Conservation (phyloP, 2,888 invertebrate species). For the Pheosia gnoma region DNA sequence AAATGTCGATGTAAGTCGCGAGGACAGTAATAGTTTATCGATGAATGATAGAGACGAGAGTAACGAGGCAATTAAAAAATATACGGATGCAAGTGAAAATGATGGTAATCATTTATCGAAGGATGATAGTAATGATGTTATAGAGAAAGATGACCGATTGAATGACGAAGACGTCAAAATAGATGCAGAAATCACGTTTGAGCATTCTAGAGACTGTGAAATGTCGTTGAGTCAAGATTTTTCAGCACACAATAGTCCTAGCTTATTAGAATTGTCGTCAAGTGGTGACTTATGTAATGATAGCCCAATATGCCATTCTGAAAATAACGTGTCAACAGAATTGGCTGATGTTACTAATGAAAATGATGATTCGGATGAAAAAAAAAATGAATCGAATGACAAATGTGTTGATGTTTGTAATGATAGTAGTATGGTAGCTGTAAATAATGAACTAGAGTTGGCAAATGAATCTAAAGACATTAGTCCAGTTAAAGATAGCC, state of each 20-base stretch:
- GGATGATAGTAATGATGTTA: slow-evolving; percentile 5
- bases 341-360: not conserved
- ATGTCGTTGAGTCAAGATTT: not conserved
- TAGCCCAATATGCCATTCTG: not conserved
- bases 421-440: slow-evolving; percentile 10
- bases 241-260: not conserved
- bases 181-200: slow-evolving; percentile 3
- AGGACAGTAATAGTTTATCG: not conserved
- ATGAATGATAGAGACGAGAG: slow-evolving; percentile 4
- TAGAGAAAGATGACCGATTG: not conserved
- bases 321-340: not conserved
- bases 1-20: too few relatives aligned
- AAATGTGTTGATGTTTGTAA: slow-evolving; percentile 2
- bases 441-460: slow-evolving; percentile 9
- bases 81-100: slow-evolving; percentile 1
- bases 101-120: not conserved
- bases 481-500: slow-evolving; percentile 17
- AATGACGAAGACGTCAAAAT: slow-evolving; percentile 2
- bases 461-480: not conserved
- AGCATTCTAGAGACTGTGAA: not conserved
- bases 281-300: too few relatives aligned
- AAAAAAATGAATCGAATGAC: not conserved
- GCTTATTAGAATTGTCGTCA: not conserved
- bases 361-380: not conserved
- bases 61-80: not conserved